A percentile compares a stretch with the other conserved stretches of the same genome.
phyloP scores from a whole-genome alignment of 1,140 invertebrate genomes.

The Luehdorfia chinensis region DNA sequence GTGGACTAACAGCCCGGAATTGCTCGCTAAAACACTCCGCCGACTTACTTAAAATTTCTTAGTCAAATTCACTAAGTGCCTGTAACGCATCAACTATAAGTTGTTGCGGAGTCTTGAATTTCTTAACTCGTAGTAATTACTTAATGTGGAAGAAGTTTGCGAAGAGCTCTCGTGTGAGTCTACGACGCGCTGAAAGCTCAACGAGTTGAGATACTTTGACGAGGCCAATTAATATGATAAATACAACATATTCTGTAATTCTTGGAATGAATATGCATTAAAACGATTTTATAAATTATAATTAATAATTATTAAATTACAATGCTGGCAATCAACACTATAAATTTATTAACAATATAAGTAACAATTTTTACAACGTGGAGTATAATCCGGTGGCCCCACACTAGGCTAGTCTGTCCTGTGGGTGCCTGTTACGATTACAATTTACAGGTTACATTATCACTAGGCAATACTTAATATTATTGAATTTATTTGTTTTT shows the following conservation, averaged over 20 bases:
- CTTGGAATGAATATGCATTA: not conserved
- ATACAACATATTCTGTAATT: not conserved
- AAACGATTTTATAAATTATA: no score
- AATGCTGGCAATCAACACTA: no score
- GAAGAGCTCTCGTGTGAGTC: constrained; percentile 3
- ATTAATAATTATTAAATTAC: no score
- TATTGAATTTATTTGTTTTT: no score
- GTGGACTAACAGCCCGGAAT: not conserved
- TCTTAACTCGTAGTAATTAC: constrained; percentile 31
- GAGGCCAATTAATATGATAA: constrained; percentile 13
- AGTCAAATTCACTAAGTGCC: constrained; percentile 29
- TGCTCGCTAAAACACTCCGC: constrained; percentile 5
- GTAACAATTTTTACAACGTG: no score
- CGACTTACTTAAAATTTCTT: constrained; percentile 19
- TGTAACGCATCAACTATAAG: constrained; percentile 22
- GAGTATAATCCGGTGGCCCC: no score
- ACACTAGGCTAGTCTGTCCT: no score
- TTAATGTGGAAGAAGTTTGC: constrained; percentile 28
- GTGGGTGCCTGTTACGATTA: no score
- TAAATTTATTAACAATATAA: no score
- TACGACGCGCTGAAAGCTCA: constrained; percentile 2
- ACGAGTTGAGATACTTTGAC: constrained; percentile 8
- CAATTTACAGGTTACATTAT: no score
- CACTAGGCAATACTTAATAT: no score
- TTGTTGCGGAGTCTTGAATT: constrained; percentile 21